Evolutionary conservation across 2,888 invertebrate genomes (phyloP), one percentile per base, ranked within the genome.

Genomic region (Heliconius charithonia): DNA sequence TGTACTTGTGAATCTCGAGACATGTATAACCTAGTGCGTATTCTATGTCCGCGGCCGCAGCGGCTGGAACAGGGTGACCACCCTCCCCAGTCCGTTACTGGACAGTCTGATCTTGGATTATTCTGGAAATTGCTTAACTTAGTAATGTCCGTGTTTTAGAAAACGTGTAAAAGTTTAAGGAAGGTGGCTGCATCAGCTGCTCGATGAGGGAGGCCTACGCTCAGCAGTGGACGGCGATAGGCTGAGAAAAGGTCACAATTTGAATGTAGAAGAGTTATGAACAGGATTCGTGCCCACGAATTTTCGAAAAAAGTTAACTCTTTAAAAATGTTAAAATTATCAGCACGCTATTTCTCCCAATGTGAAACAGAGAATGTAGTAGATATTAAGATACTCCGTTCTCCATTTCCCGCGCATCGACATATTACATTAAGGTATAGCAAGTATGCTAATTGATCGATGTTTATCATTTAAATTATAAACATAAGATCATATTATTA

Each of bases 31-130:
- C 97, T 92, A 67, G 96, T 96, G 76, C 97, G 95, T 82, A 94
- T 83, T 4, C 91, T 84, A 32, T 95, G 94, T 0, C 98, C 98
- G 83, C 96, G 96, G 1, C 98, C 98, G 88, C 98, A 98, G 0
- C 96, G 96, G 41, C 96, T 96, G 22, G 97, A 96, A 89, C 98
- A 98, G 2, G 97, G 96, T 3, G 97, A 97, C 97, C 98, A 98
- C 16, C 96, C 95, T 71, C 97, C 97, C 98, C 98, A 98, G 6
- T 95, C 90, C 0, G 96, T 95, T 79, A 97, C 96, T 10, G 95
- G 95, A 86, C 98, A 98, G 27, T 88, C 88, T 13, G 88, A 87
- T 45, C 84, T 85, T 0, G 89, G 87, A 2, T 84, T 84, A 63
- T 93, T 92, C 94, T 93, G 45, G 2, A 37, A 78, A 56, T 29